A percentile compares a stretch with the other conserved stretches of the same genome.
These are phyloP conservation scores for Conopomorpha cramerella DNA, from an alignment of 1,140 invertebrate genomes.

Conservation along the genomic window DNA sequence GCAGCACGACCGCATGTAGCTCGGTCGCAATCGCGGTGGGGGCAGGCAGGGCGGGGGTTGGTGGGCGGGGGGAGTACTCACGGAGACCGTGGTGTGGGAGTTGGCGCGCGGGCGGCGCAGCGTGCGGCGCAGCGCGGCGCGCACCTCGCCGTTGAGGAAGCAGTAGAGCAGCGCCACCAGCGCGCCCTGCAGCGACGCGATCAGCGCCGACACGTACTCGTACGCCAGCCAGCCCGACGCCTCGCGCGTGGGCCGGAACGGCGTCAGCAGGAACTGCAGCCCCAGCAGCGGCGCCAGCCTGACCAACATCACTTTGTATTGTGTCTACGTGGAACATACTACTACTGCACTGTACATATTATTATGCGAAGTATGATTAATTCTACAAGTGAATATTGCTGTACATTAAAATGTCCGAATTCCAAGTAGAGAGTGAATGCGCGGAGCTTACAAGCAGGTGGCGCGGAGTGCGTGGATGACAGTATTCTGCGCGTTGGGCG, in stretches of 20 bases:
- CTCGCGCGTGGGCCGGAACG: constrained; percentile 78
- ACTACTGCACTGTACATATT: no score
- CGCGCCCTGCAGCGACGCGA: constrained; percentile 90
- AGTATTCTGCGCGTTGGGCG: constrained; percentile 70
- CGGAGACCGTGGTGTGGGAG: constrained; percentile 83
- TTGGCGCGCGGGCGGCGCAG: constrained; percentile 79
- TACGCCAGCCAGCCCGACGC: constrained; percentile 78
- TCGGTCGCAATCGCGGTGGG: background rate
- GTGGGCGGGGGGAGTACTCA: constrained; percentile 57
- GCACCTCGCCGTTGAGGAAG: constrained; percentile 94
- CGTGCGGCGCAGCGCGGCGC: constrained; percentile 78
- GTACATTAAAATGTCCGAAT: no score
- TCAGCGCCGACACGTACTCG: constrained; percentile 82
- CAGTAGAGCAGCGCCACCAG: constrained; percentile 92
- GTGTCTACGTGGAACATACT: no score
- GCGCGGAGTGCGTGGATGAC: constrained; percentile 84
- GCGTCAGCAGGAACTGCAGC: constrained; percentile 84
- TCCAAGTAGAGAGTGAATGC: no score
- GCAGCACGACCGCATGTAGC: no score
- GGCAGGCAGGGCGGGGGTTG: background rate
- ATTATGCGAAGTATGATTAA: no score
- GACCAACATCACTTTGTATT: no score
- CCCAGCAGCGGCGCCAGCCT: constrained; percentile 82
- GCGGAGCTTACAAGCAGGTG: no score
- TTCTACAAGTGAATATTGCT: no score